A percentile compares a stretch with the other conserved stretches of the same genome.
Evolutionary conservation across 2,113 vertebrate genomes (phyloP).

Genomic region (Prietella phreatophila): DNA sequence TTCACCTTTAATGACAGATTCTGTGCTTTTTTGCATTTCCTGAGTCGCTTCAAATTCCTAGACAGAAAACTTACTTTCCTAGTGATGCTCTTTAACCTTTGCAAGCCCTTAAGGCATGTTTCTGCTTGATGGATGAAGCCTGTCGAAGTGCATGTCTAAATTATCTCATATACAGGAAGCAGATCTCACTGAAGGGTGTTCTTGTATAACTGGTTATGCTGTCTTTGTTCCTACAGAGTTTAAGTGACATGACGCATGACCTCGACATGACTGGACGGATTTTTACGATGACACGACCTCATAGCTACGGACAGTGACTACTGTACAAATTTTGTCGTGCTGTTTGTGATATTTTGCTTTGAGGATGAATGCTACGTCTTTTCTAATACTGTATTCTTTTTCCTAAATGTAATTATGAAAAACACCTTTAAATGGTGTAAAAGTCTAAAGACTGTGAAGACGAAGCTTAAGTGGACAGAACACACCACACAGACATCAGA

Average conservation of each 20-base stretch:
- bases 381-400: slow-evolving; percentile 3
- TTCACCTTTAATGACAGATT: not conserved
- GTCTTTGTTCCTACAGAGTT: slow-evolving; percentile 61
- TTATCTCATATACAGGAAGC: not conserved
- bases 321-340: slow-evolving; percentile 45
- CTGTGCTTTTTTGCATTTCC: not conserved
- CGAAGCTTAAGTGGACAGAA: slow-evolving; percentile 28
- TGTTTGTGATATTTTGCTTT: not conserved
- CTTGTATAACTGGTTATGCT: slow-evolving; percentile 53
- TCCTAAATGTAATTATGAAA: slow-evolving; percentile 9
- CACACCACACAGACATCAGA: slow-evolving; percentile 3
- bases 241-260: slow-evolving; percentile 63
- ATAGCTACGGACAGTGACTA: slow-evolving; percentile 61
- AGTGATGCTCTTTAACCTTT: not conserved
- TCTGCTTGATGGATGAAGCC: not conserved
- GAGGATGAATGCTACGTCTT: not conserved
- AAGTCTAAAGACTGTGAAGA: slow-evolving; percentile 8
- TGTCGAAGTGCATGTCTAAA: not conserved
- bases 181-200: not conserved
- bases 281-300: slow-evolving; percentile 58
- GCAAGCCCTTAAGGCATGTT: not conserved
- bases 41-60: not conserved
- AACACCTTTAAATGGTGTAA: slow-evolving; percentile 3
- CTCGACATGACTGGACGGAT: slow-evolving; percentile 61
- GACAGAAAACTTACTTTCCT: not conserved